Conservation (phyloP, 2,888 invertebrate genomes). For the Mactromeris polynyma region DNA sequence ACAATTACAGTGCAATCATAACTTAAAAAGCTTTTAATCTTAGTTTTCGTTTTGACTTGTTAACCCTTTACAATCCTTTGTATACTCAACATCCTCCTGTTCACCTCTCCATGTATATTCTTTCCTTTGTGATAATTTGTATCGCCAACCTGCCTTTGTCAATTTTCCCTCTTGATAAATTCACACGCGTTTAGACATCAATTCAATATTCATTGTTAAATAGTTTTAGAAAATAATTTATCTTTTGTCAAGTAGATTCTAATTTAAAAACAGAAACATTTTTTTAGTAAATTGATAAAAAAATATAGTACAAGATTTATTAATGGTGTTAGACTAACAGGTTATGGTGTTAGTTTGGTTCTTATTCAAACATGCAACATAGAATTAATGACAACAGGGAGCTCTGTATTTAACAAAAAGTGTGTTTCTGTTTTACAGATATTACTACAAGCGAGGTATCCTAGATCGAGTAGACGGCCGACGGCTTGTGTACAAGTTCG, state of each 20-base stretch:
- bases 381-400: too few species aligned
- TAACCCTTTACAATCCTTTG: neutral
- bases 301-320: too few species aligned
- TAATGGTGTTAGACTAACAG: too few species aligned
- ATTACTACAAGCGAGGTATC: constrained; percentile 84
- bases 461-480: constrained; percentile 83
- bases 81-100: neutral
- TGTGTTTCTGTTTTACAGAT: too few species aligned
- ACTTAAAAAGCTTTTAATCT: neutral
- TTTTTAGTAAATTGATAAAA: too few species aligned
- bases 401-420: too few species aligned
- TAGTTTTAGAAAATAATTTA: too few species aligned
- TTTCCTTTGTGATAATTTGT: neutral
- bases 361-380: too few species aligned
- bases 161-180: neutral
- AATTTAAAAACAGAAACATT: too few species aligned
- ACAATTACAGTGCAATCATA: neutral
- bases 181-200: neutral
- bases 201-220: too few species aligned
- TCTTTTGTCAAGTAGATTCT: too few species aligned
- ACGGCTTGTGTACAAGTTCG: constrained; percentile 83
- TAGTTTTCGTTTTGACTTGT: neutral
- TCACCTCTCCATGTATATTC: neutral
- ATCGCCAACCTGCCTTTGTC: neutral
- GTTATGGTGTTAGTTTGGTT: too few species aligned